phyloP scores from a whole-genome alignment of 2,797 vertebrate genomes.

The Mormyrus proboscirostris region DNA sequence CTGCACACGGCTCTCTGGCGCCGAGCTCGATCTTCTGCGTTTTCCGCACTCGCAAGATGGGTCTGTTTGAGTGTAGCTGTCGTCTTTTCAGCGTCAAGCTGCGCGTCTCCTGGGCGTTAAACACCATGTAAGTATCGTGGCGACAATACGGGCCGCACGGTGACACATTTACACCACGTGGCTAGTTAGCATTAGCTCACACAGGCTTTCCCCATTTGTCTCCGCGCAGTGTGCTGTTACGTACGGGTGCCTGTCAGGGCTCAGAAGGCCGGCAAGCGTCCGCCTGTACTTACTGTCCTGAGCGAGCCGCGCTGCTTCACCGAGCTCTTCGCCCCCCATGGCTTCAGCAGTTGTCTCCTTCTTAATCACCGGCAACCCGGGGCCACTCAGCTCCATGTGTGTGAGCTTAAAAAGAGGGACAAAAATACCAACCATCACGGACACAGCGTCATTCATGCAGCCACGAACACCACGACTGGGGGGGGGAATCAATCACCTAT shows the following conservation, averaged over 20 bases:
- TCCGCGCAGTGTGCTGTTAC: neutral
- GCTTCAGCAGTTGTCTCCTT: neutral
- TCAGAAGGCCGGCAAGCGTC: neutral
- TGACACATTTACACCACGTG: neutral
- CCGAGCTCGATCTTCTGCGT: neutral
- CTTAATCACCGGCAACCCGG: neutral
- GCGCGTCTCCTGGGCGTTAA: conserved; percentile 9
- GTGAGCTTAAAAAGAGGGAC: neutral
- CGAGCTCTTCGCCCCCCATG: neutral
- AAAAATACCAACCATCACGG: neutral
- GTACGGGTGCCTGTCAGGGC: neutral
- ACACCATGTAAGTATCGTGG: neutral
- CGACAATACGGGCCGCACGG: neutral
- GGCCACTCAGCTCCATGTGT: neutral
- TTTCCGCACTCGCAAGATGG: neutral
- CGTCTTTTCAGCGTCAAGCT: neutral
- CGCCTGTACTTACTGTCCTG: neutral
- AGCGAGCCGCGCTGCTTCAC: neutral
- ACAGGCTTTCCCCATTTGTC: neutral
- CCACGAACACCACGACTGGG: neutral
- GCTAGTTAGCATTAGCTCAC: neutral
- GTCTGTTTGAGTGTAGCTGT: neutral
- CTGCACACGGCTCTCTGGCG: neutral
- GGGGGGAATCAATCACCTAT: neutral
- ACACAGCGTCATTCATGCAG: neutral